Percentiles rank a stretch among this genome's conserved stretches.
phyloP scores from a whole-genome alignment of 92 coral and sea anemone genomes.

The Phenganax marumi region DNA sequence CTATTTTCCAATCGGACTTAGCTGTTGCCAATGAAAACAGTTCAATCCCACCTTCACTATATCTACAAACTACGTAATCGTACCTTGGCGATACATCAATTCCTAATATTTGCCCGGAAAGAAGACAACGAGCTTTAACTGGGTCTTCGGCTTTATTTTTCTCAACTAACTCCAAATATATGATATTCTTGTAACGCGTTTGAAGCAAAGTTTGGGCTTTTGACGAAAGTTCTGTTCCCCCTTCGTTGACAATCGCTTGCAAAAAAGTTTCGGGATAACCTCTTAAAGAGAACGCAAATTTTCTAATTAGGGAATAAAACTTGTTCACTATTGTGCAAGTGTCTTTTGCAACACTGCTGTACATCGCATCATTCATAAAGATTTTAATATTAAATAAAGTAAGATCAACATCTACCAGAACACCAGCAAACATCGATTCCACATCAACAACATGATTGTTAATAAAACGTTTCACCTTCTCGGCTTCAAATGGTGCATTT shows the following conservation, averaged over 20 bases:
- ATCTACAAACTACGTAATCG: constrained; percentile 58
- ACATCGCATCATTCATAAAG: background rate
- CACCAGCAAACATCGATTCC: background rate
- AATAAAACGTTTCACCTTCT: constrained; percentile 1
- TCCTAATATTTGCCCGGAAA: no score
- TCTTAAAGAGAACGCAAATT: constrained; percentile 37
- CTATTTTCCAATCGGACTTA: constrained; percentile 45
- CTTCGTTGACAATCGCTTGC: constrained; percentile 53
- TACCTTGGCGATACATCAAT: constrained; percentile 50
- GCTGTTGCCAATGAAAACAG: constrained; percentile 65
- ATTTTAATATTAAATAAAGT: background rate
- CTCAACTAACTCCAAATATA: constrained; percentile 51
- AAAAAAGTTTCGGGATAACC: constrained; percentile 50
- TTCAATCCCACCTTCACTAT: constrained; percentile 46
- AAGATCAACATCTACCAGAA: no score
- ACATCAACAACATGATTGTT: background rate
- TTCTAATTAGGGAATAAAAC: constrained; percentile 11
- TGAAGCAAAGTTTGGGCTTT: constrained; percentile 47
- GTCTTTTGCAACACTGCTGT: background rate
- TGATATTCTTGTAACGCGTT: constrained; percentile 38
- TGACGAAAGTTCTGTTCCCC: constrained; percentile 40
- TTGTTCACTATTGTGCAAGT: background rate
- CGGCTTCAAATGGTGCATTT: constrained; percentile 9
- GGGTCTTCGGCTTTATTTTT: constrained; percentile 50
- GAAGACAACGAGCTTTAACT: no score